Evolutionary conservation across 2,113 vertebrate species (phyloP), one percentile per base, ranked within the genome.

Genomic region (Lipophrys pholis): DNA sequence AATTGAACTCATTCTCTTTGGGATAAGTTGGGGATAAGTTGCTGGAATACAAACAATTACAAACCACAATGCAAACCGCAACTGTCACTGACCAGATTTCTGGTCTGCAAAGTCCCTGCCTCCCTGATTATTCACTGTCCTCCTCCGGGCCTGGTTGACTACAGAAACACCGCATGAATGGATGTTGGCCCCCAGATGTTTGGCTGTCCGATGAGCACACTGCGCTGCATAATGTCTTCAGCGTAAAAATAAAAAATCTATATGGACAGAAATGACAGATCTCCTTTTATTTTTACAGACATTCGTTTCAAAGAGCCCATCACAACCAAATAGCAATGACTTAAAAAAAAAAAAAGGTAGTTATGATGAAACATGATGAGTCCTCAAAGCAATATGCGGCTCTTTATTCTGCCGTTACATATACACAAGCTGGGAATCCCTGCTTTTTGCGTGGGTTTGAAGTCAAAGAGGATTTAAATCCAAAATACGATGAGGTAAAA

Each of bases 401-500:
- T 53, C 45, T 75, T 54, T 57, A 43, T 46, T 39, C 14, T 16
- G 36, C 8, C 15, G 42, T 41, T 58, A 54, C 14, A n/a, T 58
- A 50, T 11, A 38, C 8, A 39, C 3, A 21, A 15, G 3, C 5
- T 15, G 21, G 72, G 59, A 81, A 83, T 78, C 46, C 57, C 54
- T 59, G 60, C 50, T 69, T 59, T 57, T 17, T 73, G 11, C 30
- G 8, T 56, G 51, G 14, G 48, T 62, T 53, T 45, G 14, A 59
- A 54, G 69, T 66, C 17, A 64, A 50, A 62, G 68, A 43, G 11
- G 48, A 49, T 76, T 66, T 65, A 76, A n/a, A 74, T 87, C 65
- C 66, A 52, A 30, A 30, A 30, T 59, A 30, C 52, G 39, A 5
- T 61, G 35, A 60, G 71, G 39, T 80, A 9, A 74, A 76, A 80